A percentile compares a stretch with the other conserved stretches of the same genome.
Conservation (phyloP, 2,113 vertebrate species). For the Epinephelus fuscoguttatus region DNA sequence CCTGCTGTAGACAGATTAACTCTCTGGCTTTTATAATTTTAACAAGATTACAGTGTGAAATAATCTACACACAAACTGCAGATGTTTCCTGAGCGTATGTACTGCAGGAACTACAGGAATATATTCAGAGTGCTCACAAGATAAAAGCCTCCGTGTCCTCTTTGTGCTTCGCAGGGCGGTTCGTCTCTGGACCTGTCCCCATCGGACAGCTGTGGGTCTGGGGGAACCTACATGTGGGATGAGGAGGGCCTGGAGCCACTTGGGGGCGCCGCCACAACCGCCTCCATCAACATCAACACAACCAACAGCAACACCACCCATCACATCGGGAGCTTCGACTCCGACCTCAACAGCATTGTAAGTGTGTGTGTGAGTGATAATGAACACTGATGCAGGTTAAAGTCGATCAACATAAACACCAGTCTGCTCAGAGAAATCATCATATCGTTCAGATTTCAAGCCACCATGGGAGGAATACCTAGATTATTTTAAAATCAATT, state of each 20-base stretch:
- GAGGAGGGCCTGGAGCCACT: constrained; percentile 97
- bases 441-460: too few relatives aligned
- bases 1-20: too few relatives aligned
- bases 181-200: constrained; percentile 97
- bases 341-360: constrained; percentile 90
- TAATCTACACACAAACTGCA: too few relatives aligned
- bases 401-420: too few relatives aligned
- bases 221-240: constrained; percentile 98
- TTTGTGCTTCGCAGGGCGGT: constrained; percentile 69
- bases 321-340: constrained; percentile 92
- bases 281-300: constrained; percentile 49
- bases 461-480: too few relatives aligned
- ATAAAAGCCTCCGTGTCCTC: background rate
- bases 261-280: constrained; percentile 80
- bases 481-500: too few relatives aligned
- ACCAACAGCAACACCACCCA: constrained; percentile 70
- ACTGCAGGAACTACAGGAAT: too few relatives aligned
- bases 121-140: background rate
- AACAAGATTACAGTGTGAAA: too few relatives aligned
- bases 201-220: constrained; percentile 96
- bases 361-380: background rate
- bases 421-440: too few relatives aligned
- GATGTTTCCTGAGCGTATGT: too few relatives aligned
- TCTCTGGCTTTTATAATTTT: too few relatives aligned
- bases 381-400: too few relatives aligned